Percentiles rank a stretch among this genome's conserved stretches.
phyloP scores from a whole-genome alignment of 2,888 invertebrate species.

The Drosophila cyrtoloma region DNA sequence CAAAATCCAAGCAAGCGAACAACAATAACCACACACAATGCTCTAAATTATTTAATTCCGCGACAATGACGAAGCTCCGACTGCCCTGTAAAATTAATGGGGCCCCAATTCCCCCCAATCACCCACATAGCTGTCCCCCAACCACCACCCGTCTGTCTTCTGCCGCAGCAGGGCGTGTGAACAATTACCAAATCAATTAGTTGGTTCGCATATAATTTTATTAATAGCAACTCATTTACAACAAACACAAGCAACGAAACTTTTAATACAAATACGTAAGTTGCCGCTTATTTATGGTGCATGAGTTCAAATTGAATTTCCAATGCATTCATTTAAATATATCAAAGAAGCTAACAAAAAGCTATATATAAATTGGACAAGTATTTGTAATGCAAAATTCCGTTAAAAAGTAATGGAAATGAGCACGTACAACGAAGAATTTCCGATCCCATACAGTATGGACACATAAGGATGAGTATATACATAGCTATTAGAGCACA shows the following conservation, averaged over 20 bases:
- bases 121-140: not conserved
- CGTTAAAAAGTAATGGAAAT: not conserved
- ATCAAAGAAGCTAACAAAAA: not conserved
- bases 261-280: constrained; percentile 3
- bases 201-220: constrained; percentile 25
- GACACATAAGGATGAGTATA: not conserved
- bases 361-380: not conserved
- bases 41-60: constrained; percentile 53
- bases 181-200: constrained; percentile 61
- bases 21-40: constrained; percentile 25
- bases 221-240: constrained; percentile 25
- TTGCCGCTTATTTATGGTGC: not conserved
- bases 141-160: not conserved
- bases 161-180: constrained; percentile 29
- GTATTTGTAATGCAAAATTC: not conserved
- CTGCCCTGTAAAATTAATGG: constrained; percentile 38
- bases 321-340: not conserved
- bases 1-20: constrained; percentile 11
- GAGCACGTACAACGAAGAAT: not conserved
- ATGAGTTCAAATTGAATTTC: not conserved
- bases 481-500: not conserved
- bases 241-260: constrained; percentile 3
- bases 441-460: not conserved
- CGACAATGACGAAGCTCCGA: constrained; percentile 42
- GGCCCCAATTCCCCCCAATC: not conserved